phyloP scores from a whole-genome alignment of 2,888 invertebrate species.

The Argyresthia albistria region DNA sequence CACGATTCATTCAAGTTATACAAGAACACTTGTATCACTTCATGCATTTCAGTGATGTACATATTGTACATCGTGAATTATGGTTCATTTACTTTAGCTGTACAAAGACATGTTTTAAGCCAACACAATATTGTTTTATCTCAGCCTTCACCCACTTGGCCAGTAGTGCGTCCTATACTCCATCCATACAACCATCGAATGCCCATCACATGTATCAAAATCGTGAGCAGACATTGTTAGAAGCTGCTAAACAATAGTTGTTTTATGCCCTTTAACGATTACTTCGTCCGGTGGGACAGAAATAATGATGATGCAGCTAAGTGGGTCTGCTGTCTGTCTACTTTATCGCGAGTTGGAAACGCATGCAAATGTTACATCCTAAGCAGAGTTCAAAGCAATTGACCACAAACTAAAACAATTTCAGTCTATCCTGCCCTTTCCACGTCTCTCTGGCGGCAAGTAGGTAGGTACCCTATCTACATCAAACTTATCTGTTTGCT shows the following conservation, averaged over 20 bases:
- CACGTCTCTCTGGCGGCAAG: no score
- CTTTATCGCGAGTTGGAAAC: no score
- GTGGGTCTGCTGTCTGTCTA: no score
- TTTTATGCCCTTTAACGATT: background rate
- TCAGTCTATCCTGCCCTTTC: no score
- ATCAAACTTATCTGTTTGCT: no score
- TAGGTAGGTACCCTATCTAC: no score
- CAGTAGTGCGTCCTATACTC: constrained; percentile 14
- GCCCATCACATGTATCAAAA: background rate
- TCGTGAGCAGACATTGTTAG: background rate
- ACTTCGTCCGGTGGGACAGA: background rate
- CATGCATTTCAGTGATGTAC: no score
- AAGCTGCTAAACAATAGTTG: background rate
- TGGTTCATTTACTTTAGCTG: constrained; percentile 4
- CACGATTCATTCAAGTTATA: background rate
- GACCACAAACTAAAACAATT: no score
- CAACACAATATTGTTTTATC: constrained; percentile 5
- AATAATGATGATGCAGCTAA: no score
- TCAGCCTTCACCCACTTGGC: constrained; percentile 19
- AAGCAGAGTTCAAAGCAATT: no score
- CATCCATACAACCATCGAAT: constrained; percentile 7
- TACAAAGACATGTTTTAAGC: background rate
- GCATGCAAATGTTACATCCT: no score
- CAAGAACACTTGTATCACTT: no score
- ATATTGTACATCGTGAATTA: background rate